Evolutionary conservation across 35 echinoderm and acorn worm genomes (phyloP), one percentile per base, ranked within the genome.

Genomic region (Apostichopus californicus): DNA sequence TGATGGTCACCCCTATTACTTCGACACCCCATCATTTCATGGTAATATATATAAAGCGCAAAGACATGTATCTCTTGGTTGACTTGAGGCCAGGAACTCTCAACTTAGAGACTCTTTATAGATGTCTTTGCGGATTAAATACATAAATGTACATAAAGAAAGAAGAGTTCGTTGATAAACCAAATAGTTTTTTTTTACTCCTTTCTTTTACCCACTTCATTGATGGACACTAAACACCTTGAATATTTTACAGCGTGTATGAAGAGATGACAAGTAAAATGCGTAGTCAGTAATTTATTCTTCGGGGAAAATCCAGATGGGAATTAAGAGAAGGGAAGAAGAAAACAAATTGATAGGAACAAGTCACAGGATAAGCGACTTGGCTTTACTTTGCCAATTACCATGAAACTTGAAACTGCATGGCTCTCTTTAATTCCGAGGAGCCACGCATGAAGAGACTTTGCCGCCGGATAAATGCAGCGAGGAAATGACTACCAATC

Each of bases 221-320:
- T 75, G 71, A 75, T 22, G 71, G 71, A 75, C 21, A 75, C 71
- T 7, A 75, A 75, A 75, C 71, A 75, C 71, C 71, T 75, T 75
- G 71, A 75, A 75, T 75, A 75, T 20, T 7, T 75, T 20, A 1
- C 71, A n/a, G 13, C 17, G 6, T 75, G 71, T 75, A n/a, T 75
- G 17, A 75, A 7, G 71, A 75, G 71, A 22, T 75, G 71, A 75
- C 71, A 75, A 75, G 71, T 75, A 75, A 75, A 75, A 75, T 75
- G 71, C 71, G n/a, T 75, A 75, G 71, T 75, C 71, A 75, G 71
- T 75, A 75, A 18, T 75, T 75, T 75, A 75, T 75, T 75, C 71
- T 75, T 75, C 71, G 14, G 71, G 71, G 71, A 75, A 85, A 58
- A 59, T 22, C 12, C 81, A 85, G 58, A 59, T 58, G 56, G 81